Evolutionary conservation across 2,113 vertebrate genomes (phyloP).

Genomic region (Oophaga pumilio): DNA sequence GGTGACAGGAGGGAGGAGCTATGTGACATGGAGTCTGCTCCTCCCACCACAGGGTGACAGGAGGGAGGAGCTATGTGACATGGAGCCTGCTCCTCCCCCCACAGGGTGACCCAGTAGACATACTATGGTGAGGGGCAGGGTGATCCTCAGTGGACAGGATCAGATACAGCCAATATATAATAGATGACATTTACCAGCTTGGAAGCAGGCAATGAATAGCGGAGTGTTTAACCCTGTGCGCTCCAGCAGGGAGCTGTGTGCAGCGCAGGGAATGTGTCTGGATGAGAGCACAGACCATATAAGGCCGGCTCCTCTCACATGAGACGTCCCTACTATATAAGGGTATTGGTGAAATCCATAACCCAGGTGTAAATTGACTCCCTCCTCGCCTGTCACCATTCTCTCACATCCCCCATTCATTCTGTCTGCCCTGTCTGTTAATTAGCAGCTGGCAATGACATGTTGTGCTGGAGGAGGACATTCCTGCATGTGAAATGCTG

Average conservation of each 20-base stretch:
- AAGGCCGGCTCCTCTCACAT: slow-evolving; percentile 39
- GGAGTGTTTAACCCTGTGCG: slow-evolving; percentile 9
- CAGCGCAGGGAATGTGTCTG: not conserved
- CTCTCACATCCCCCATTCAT: slow-evolving; percentile 33
- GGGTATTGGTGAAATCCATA: slow-evolving; percentile 43
- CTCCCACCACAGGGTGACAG: slow-evolving; percentile 8
- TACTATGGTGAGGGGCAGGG: no score
- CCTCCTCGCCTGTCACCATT: not conserved
- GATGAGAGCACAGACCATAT: slow-evolving; percentile 32
- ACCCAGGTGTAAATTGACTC: slow-evolving; percentile 43
- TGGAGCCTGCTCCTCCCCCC: slow-evolving; percentile 11
- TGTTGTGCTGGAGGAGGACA: not conserved
- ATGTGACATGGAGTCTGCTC: slow-evolving; percentile 19
- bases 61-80: slow-evolving; percentile 6
- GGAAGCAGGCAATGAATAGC: not conserved
- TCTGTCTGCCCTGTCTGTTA: slow-evolving; percentile 11
- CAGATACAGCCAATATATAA: no score
- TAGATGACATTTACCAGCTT: slow-evolving; percentile 16
- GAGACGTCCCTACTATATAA: slow-evolving; percentile 52
- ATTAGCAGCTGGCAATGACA: slow-evolving; percentile 43
- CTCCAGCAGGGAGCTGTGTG: not conserved
- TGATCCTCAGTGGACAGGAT: not conserved
- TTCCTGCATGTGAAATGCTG: slow-evolving; percentile 22
- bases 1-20: not conserved
- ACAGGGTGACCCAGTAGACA: not conserved